Conservation (phyloP, 2,888 invertebrate species). For the Mystacides longicornis region DNA sequence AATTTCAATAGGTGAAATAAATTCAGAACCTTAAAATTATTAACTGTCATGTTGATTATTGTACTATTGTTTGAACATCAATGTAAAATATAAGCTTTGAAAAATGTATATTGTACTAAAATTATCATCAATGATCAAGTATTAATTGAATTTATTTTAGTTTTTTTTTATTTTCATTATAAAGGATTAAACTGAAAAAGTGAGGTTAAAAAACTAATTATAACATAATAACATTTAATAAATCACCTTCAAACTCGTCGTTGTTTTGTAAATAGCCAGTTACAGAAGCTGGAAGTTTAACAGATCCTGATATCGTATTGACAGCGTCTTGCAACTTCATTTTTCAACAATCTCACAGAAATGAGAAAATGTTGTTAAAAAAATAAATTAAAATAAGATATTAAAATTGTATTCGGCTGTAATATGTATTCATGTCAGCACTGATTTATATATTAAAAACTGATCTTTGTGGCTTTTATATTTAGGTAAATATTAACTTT, state of each 20-base stretch:
- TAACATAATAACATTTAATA: background rate
- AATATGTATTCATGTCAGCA: background rate
- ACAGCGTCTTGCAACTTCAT: conserved; percentile 22
- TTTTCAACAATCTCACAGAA: conserved; percentile 5
- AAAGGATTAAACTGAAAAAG: too few species aligned
- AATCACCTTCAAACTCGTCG: conserved; percentile 20
- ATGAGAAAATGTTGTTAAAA: background rate
- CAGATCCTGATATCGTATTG: conserved; percentile 13
- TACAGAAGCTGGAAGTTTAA: conserved; percentile 21
- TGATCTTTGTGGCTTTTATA: background rate
- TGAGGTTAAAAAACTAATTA: too few species aligned
- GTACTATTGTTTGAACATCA: too few species aligned
- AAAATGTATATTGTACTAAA: too few species aligned
- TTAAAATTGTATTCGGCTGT: too few species aligned
- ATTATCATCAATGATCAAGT: too few species aligned
- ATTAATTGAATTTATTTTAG: background rate
- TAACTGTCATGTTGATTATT: too few species aligned
- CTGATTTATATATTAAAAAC: background rate
- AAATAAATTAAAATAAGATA: too few species aligned
- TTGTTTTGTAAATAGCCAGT: conserved; percentile 21
- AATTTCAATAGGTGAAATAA: too few species aligned
- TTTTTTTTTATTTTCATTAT: too few species aligned
- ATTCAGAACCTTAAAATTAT: too few species aligned
- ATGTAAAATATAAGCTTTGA: too few species aligned
- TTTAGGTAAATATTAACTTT: background rate